Percentiles rank a stretch among this genome's conserved stretches.
Conservation (phyloP, 1,140 invertebrate species). For the Papilio polytes region DNA sequence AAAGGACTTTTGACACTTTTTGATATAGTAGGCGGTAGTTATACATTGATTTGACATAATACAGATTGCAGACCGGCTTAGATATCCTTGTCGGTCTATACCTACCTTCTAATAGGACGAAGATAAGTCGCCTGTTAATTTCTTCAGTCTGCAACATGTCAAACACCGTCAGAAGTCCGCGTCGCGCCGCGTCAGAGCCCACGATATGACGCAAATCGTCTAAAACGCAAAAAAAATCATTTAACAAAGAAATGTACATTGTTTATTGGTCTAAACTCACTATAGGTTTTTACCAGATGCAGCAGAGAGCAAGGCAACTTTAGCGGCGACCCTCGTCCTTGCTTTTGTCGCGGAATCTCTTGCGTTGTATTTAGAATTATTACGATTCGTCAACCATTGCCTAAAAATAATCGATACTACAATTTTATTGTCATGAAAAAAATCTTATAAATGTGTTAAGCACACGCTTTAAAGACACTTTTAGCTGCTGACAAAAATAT, state of each 20-base stretch:
- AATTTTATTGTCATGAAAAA: background rate
- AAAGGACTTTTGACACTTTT: too few species aligned
- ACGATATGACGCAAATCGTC: conserved; percentile 97
- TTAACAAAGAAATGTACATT: background rate
- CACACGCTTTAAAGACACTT: background rate
- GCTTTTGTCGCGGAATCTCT: conserved; percentile 86
- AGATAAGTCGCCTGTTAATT: conserved; percentile 93
- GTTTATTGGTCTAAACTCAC: conserved; percentile 43
- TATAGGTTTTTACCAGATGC: conserved; percentile 86
- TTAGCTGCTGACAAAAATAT: background rate
- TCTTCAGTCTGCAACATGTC: conserved; percentile 94
- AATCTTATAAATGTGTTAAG: background rate
- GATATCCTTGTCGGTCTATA: background rate
- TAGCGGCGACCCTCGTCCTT: conserved; percentile 93
- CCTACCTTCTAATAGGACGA: conserved; percentile 92
- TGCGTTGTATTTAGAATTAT: conserved; percentile 74
- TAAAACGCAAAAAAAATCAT: conserved; percentile 71
- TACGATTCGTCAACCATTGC: conserved; percentile 84
- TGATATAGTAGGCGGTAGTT: too few species aligned
- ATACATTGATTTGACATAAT: too few species aligned
- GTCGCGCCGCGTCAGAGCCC: conserved; percentile 94
- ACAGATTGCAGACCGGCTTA: too few species aligned
- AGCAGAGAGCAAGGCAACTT: conserved; percentile 92
- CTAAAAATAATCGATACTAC: conserved; percentile 60
- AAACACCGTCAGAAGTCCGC: conserved; percentile 95